phyloP scores from a whole-genome alignment of 1,140 invertebrate genomes.

The Drosophila rufa region DNA sequence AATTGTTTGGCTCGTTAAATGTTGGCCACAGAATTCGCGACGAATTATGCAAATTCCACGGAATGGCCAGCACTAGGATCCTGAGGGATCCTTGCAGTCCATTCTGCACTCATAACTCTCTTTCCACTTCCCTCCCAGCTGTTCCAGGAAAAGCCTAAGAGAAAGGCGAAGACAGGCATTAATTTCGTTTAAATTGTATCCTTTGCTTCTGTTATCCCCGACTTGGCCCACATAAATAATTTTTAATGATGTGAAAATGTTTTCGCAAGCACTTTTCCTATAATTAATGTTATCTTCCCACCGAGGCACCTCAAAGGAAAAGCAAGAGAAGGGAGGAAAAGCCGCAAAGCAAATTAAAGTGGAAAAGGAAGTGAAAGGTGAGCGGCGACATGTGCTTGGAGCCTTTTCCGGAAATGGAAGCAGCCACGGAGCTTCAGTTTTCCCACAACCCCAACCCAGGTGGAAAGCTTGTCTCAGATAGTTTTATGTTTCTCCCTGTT shows the following conservation, averaged over 20 bases:
- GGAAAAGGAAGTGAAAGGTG: constrained; percentile 30
- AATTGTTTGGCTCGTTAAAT: constrained; percentile 63
- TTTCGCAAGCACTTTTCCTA: constrained; percentile 43
- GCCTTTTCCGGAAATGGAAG: constrained; percentile 37
- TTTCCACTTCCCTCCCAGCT: neutral
- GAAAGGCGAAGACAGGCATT: constrained; percentile 32
- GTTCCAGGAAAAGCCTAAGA: neutral
- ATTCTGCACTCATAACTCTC: constrained; percentile 14
- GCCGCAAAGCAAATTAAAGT: constrained; percentile 39
- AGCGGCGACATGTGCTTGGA: constrained; percentile 27
- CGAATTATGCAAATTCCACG: constrained; percentile 54
- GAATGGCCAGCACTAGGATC: constrained; percentile 3
- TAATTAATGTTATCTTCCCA: constrained; percentile 52
- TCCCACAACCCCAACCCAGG: neutral
- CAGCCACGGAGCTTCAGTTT: neutral
- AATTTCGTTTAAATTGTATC: constrained; percentile 55
- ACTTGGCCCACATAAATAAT: constrained; percentile 60
- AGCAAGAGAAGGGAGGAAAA: neutral
- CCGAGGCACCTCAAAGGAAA: constrained; percentile 1
- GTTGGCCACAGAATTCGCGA: constrained; percentile 42
- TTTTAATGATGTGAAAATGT: constrained; percentile 67
- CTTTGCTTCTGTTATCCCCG: constrained; percentile 42
- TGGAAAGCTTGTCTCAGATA: neutral
- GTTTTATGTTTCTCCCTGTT: constrained; percentile 3
- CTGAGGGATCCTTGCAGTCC: constrained; percentile 12